These are phyloP conservation scores for Drosophila teissieri DNA, from an alignment of 1,140 invertebrate genomes.

Conservation along the genomic window DNA sequence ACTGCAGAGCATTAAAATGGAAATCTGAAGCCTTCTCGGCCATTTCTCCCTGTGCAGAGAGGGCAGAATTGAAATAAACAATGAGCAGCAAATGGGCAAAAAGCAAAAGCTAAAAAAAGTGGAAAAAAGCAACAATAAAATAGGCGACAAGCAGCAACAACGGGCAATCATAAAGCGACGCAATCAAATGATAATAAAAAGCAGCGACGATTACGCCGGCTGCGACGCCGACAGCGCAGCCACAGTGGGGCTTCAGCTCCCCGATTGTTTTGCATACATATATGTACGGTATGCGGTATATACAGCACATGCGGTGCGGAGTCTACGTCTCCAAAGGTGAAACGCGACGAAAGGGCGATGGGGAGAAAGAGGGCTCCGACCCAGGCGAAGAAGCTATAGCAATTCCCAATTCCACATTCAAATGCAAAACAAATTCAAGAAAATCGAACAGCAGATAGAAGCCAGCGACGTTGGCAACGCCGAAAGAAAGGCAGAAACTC, in stretches of 20 bases:
- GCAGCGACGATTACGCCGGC: slow-evolving; percentile 74
- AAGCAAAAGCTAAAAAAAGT: slow-evolving; percentile 39
- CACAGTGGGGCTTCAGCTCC: slow-evolving; percentile 28
- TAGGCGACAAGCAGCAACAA: slow-evolving; percentile 57
- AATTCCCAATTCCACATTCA: slow-evolving; percentile 66
- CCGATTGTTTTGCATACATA: slow-evolving; percentile 74
- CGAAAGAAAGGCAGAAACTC: slow-evolving; percentile 41
- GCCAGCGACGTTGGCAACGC: slow-evolving; percentile 15
- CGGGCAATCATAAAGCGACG: slow-evolving; percentile 67
- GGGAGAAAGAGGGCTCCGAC: slow-evolving; percentile 16
- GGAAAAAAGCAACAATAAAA: slow-evolving; percentile 46
- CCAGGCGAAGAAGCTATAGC: slow-evolving; percentile 74
- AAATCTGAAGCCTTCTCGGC: not conserved
- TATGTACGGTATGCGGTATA: not conserved
- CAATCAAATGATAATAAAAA: slow-evolving; percentile 83
- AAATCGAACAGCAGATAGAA: slow-evolving; percentile 68
- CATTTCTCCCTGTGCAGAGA: slow-evolving; percentile 26
- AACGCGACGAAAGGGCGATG: slow-evolving; percentile 46
- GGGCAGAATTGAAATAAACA: slow-evolving; percentile 67
- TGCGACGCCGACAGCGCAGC: slow-evolving; percentile 21
- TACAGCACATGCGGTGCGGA: slow-evolving; percentile 23
- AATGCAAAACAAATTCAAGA: slow-evolving; percentile 78
- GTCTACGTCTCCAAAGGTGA: slow-evolving; percentile 62
- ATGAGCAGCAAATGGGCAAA: slow-evolving; percentile 57
- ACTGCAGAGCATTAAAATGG: too few species aligned